phyloP scores from a whole-genome alignment of 2,797 vertebrate genomes.

The Numenius phaeopus region DNA sequence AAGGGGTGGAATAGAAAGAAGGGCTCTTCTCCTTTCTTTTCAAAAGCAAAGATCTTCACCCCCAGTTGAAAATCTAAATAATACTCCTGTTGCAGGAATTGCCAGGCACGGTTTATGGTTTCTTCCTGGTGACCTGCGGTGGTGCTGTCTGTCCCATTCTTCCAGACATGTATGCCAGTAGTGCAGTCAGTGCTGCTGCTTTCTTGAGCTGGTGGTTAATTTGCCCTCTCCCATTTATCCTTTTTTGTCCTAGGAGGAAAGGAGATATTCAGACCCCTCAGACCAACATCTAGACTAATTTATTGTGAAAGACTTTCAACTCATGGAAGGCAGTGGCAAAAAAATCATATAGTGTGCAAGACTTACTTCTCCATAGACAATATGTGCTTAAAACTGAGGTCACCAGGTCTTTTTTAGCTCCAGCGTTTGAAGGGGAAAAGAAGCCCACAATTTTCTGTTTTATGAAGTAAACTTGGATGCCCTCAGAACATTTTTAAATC shows the following conservation, averaged over 20 bases:
- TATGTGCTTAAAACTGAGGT: background rate
- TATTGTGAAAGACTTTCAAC: background rate
- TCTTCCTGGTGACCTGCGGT: background rate
- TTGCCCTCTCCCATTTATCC: background rate
- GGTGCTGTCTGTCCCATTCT: background rate
- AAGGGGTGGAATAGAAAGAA: background rate
- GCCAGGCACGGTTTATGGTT: background rate
- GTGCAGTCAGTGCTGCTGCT: background rate
- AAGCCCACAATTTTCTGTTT: background rate
- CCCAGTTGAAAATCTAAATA: background rate
- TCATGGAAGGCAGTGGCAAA: background rate
- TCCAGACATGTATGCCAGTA: background rate
- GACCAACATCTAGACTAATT: background rate
- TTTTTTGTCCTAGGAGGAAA: background rate
- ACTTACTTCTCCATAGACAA: background rate
- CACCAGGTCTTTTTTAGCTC: background rate
- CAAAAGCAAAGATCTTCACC: background rate
- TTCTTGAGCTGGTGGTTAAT: background rate
- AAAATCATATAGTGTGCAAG: background rate
- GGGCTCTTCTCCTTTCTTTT: background rate
- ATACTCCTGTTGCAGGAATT: background rate
- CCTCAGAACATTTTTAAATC: background rate
- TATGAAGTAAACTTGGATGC: background rate
- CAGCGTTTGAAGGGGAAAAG: background rate
- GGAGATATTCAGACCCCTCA: too few species aligned